Evolutionary conservation across 2,888 invertebrate species (phyloP), one percentile per base, ranked within the genome.

Genomic region (Eudasyphora cyanicolor): DNA sequence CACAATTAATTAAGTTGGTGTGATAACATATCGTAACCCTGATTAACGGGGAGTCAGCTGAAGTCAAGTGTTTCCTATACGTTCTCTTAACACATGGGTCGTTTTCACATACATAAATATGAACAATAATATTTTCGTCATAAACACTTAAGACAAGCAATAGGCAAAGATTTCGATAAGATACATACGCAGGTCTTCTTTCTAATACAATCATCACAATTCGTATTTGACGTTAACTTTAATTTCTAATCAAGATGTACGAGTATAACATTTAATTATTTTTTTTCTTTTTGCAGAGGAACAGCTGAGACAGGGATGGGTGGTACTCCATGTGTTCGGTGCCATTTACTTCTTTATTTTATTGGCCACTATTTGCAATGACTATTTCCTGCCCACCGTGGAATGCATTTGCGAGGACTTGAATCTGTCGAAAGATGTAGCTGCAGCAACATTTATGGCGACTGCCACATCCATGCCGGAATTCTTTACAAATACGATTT

Each of bases 391-490:
- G 49, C 97, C 98, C 0, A 95, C 97, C 12, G 95, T 98, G 12
- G 97, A 98, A 91, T 94, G 95, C 81, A 97, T 98, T 86, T 97
- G 98, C 89, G 95, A 96, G 85, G 95, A 96, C 91, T 91, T 96
- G 54, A 94, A 95, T 87, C 93, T 96, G 88, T 95, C 96, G 12
- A 94, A 95, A 93, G 98, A 99, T 92, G 97, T 99, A 14, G 98
- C 98, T 0, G 99, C 98, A 0, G 99, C 99, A 2, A 99, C 98
- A 0, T 98, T 99, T 88, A 98, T 99, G 97, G 96, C 99, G 0
- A 95, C 98, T 0, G 99, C 98, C 3, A 98, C 98, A 0, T 97
- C 98, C 17, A 96, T 97, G 85, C 98, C 98, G 0, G 98, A 99
- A 92, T 94, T 98, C 85, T 98, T 98, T 92, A 97, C 98, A 54